Base-by-base conservation (phyloP, 1,140 invertebrate genomes). In the Homarus americanus region DNA sequence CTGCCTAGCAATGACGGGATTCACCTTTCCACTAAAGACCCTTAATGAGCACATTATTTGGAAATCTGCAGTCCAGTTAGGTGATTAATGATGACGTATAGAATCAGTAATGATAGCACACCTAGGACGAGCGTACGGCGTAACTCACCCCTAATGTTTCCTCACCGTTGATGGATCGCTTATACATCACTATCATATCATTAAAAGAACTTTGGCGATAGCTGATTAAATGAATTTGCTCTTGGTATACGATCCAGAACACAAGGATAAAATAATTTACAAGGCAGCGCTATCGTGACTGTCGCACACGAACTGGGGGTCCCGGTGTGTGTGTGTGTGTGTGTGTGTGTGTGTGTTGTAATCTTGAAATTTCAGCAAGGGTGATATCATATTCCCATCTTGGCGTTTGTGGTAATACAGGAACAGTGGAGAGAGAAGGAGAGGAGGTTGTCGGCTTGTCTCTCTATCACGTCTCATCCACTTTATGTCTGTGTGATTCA, bases 21-120 rank as follows among this genome's bases (percentile, higher is more conserved):
- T 69, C 63, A 69, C 28, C 63, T 69, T 32, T 69, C 63, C 63
- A 69, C 63, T 69, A 69, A 69, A 69, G 63, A 32, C 63, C 63
- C 28, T 28, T 69, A 32, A 69, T 69, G 28, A 69, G 28, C n/a
- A 28, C 63, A 69, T 69, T 28, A 69, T 32, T 69, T 69, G 63
- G 28, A 69, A 69, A 69, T 69, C 63, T 32, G n/a, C 28, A 69
- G 53, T 58, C 20, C 53, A 58, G 53, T 58, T 58, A 58, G 63
- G 9, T 32, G 63, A 69, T 69, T 69, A 69, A 69, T 69, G 63
- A 69, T 69, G 63, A 69, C 28, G 63, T 69, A 69, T 32, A 69
- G 63, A 69, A 32, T 69, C 28, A 7, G 9, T 69, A 69, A 69
- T 69, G 63, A 69, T 32, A 69, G 63, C 63, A 32, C 63, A 32